A percentile compares a stretch with the other conserved stretches of the same genome.
phyloP scores from a whole-genome alignment of 37 sponge, comb jelly and placozoan genomes.

The Dysidea cf. avara region DNA sequence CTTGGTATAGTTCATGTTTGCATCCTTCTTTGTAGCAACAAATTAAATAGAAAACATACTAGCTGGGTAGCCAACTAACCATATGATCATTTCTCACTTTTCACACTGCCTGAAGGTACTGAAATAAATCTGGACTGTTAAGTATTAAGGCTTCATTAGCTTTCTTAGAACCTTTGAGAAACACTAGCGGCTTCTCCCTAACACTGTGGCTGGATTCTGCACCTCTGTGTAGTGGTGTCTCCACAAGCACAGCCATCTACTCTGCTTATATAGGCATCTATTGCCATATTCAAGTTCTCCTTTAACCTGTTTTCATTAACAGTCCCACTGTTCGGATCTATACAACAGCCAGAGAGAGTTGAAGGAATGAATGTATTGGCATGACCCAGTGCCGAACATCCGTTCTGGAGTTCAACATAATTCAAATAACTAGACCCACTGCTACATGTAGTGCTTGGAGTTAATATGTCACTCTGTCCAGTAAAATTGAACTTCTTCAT shows the following conservation, averaged over 20 bases:
- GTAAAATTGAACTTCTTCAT: too few species aligned
- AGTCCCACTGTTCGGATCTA: slow-evolving; percentile 17
- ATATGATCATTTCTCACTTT: not conserved
- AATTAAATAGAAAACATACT: slow-evolving; percentile 12
- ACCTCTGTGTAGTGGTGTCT: slow-evolving; percentile 23
- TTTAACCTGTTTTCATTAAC: slow-evolving; percentile 2
- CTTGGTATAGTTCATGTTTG: slow-evolving; percentile 16
- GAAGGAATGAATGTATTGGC: slow-evolving; percentile 41
- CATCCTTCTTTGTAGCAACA: slow-evolving; percentile 26
- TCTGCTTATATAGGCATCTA: slow-evolving; percentile 28
- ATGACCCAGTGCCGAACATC: slow-evolving; percentile 22
- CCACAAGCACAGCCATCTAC: slow-evolving; percentile 42
- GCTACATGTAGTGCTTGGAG: too few species aligned
- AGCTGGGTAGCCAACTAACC: not conserved
- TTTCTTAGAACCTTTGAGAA: slow-evolving; percentile 1
- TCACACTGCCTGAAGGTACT: slow-evolving; percentile 16
- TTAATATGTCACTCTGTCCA: too few species aligned
- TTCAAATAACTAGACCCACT: too few species aligned
- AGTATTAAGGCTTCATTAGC: slow-evolving; percentile 5
- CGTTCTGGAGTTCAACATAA: slow-evolving; percentile 36
- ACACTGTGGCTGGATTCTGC: slow-evolving; percentile 1
- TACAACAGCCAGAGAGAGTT: slow-evolving; percentile 22
- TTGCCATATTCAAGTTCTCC: slow-evolving; percentile 26
- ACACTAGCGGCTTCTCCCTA: not conserved
- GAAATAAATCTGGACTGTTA: slow-evolving; percentile 10